These are phyloP conservation scores for Chaitophorus viminalis DNA, from an alignment of 2,888 invertebrate genomes.

Conservation along the genomic window DNA sequence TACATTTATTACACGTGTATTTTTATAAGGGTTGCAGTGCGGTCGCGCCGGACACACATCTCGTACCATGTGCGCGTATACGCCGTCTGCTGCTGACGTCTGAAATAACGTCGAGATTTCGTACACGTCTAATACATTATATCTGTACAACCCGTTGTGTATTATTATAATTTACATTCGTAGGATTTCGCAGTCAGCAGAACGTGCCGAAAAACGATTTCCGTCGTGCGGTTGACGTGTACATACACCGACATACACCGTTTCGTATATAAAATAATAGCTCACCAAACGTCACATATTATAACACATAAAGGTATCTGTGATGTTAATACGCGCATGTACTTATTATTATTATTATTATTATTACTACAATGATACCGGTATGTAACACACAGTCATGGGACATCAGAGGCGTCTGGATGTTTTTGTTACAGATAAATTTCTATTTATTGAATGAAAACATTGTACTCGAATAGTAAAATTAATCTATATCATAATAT, in stretches of 20 bases:
- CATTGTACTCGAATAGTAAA: too few species aligned
- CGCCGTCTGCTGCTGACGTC: background rate
- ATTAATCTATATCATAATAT: too few species aligned
- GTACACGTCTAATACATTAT: background rate
- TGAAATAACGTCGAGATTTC: background rate
- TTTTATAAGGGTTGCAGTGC: background rate
- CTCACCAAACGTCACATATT: too few species aligned
- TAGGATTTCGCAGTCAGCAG: background rate
- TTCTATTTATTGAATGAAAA: too few species aligned
- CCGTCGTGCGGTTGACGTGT: background rate
- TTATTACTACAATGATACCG: too few species aligned
- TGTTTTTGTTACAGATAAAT: too few species aligned
- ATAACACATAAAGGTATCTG: too few species aligned
- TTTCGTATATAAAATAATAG: background rate
- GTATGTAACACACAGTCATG: too few species aligned
- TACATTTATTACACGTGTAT: background rate
- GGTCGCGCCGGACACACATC: background rate
- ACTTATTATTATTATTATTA: background rate
- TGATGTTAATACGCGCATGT: too few species aligned
- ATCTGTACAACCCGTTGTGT: background rate
- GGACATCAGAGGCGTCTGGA: too few species aligned
- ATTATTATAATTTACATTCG: background rate
- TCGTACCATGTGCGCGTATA: too few species aligned
- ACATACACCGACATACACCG: background rate
- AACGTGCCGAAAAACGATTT: conserved; percentile 5